Evolutionary conservation across 1,140 invertebrate genomes (phyloP).

Genomic region (Drosophila kurseongensis): DNA sequence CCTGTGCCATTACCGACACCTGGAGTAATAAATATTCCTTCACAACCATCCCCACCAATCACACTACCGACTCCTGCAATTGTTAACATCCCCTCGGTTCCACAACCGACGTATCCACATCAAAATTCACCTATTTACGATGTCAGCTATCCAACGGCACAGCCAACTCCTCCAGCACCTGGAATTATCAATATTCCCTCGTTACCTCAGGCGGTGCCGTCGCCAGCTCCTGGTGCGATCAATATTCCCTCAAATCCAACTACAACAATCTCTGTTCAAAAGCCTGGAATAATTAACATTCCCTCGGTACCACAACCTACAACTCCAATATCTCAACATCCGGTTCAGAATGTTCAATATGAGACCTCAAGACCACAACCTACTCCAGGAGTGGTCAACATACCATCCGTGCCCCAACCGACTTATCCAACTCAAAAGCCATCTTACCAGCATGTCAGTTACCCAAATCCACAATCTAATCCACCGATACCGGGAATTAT

Average conservation of each 20-base stretch:
- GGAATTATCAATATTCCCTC: conserved; percentile 44
- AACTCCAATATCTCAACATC: conserved; percentile 4
- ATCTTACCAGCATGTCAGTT: conserved; percentile 42
- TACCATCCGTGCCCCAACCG: conserved; percentile 30
- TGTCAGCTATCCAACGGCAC: conserved; percentile 58
- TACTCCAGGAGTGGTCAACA: conserved; percentile 43
- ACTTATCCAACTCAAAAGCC: conserved; percentile 21
- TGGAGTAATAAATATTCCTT: conserved; percentile 43
- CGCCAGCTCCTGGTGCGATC: conserved; percentile 27
- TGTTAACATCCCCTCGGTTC: conserved; percentile 80
- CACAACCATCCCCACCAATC: not conserved
- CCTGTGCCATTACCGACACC: conserved; percentile 19
- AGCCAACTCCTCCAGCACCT: conserved; percentile 12
- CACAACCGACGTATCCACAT: conserved; percentile 12
- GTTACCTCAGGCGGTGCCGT: conserved; percentile 13
- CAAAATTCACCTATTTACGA: conserved; percentile 9
- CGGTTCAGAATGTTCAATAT: conserved; percentile 15
- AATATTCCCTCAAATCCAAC: conserved; percentile 33
- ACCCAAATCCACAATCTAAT: conserved; percentile 43
- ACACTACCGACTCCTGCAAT: conserved; percentile 20
- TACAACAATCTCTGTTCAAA: conserved; percentile 7
- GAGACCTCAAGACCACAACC: not conserved
- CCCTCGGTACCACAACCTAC: conserved; percentile 23
- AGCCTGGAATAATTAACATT: conserved; percentile 24
- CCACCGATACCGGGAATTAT: conserved; percentile 39